phyloP scores from a whole-genome alignment of 2,797 vertebrate species.

The Podarcis lilfordi region DNA sequence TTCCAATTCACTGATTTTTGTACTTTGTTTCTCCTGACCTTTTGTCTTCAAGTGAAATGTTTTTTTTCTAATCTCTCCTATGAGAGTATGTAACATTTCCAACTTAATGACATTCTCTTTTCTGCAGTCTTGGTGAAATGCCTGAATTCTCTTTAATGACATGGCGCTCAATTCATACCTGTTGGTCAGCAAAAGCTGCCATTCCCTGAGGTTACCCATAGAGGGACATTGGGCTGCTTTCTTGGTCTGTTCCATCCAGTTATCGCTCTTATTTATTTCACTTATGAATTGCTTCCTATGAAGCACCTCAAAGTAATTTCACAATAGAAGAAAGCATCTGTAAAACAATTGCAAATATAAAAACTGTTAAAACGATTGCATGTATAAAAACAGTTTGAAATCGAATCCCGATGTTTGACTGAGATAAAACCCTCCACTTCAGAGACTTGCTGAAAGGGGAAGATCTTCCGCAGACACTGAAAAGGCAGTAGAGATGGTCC shows the following conservation, averaged over 20 bases:
- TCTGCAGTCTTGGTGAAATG: constrained; percentile 48
- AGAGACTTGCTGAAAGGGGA: too few relatives aligned
- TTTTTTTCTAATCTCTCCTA: constrained; percentile 53
- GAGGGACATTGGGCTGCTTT: constrained; percentile 38
- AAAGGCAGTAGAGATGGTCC: too few relatives aligned
- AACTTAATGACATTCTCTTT: constrained; percentile 23
- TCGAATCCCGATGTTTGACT: too few relatives aligned
- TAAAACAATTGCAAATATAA: too few relatives aligned
- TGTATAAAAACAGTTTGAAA: too few relatives aligned
- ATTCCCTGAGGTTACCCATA: constrained; percentile 38
- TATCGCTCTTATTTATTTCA: too few relatives aligned
- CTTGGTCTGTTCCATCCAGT: neutral
- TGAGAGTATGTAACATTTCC: constrained; percentile 36
- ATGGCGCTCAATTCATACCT: neutral
- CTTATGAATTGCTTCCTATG: too few relatives aligned
- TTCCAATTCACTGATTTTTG: constrained; percentile 33
- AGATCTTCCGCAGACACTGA: too few relatives aligned
- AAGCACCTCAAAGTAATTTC: too few relatives aligned
- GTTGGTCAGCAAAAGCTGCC: constrained; percentile 41
- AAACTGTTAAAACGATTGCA: too few relatives aligned
- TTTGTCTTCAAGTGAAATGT: constrained; percentile 57
- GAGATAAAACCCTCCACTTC: too few relatives aligned
- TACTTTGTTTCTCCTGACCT: constrained; percentile 57
- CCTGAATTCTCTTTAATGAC: constrained; percentile 54
- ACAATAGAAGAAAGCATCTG: too few relatives aligned